Percentiles rank a stretch among this genome's conserved stretches.
These are phyloP conservation scores for Lepidurus couesii DNA, from an alignment of 1,140 invertebrate species.

Conservation along the genomic window DNA sequence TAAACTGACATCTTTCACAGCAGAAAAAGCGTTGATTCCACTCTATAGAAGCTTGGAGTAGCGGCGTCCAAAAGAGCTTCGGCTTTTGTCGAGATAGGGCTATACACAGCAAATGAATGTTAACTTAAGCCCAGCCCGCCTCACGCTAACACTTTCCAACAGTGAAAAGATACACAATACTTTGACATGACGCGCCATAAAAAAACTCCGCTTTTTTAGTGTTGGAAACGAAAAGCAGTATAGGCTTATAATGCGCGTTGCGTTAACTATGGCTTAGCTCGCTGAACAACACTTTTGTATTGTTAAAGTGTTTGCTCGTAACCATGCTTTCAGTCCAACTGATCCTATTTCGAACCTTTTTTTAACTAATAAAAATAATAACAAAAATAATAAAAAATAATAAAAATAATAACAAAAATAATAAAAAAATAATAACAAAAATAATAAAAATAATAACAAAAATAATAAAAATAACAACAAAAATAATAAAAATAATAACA, in stretches of 20 bases:
- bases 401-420: no score
- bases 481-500: no score
- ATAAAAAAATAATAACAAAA: no score
- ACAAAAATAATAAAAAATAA: no score
- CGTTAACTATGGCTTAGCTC: not conserved
- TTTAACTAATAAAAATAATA: no score
- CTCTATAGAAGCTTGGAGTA: not conserved
- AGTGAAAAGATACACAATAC: not conserved
- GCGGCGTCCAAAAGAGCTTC: not conserved
- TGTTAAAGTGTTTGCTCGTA: not conserved
- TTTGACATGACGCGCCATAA: not conserved
- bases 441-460: no score
- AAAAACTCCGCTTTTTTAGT: not conserved
- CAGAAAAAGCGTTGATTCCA: not conserved
- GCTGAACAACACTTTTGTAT: not conserved
- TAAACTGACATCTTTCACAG: not conserved
- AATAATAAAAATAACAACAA: no score
- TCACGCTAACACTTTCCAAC: not conserved
- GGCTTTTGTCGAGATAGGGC: not conserved
- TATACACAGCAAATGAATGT: not conserved
- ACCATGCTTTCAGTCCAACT: no score
- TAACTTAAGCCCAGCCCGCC: not conserved
- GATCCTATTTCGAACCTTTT: no score
- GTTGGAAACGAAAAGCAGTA: not conserved
- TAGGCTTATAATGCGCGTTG: constrained; percentile 1